Evolutionary conservation across 2,888 invertebrate species (phyloP), one percentile per base, ranked within the genome.

Genomic region (Podotricha telesiphe): DNA sequence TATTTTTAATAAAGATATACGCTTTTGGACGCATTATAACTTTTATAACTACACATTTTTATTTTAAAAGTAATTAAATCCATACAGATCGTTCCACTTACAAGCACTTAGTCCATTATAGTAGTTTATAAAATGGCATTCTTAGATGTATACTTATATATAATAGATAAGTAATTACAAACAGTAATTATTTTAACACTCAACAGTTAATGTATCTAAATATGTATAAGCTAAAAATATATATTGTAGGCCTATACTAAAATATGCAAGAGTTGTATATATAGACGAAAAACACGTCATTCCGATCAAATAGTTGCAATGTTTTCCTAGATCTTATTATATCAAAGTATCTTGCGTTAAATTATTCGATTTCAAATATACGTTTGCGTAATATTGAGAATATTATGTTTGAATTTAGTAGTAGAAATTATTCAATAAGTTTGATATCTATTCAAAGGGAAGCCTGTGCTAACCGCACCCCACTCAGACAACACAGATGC

Each of bases 401-500:
- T 62, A 34, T 48, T 62, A 48, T 37, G 34, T 62, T 62, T 48
- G 17, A 45, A 56, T 28, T 45, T 47, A 55, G 28, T 62, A 34
- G 19, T 15, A 48, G 47, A 37, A 47, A 56, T 62, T 63, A 58
- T 70, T 70, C 45, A 45, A 59, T 61, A 55, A 67, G 56, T 69
- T 59, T 53, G 64, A 65, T 42, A 65, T 68, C 62, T 63, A 62
- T 68, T 72, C 70, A 72, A 67, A 67, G 70, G 15, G 34, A 19
- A 45, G 61, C 40, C 40, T 22, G 37, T 61, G 61, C 37, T 65
- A 65, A 65, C 67, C 67, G 56, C 50, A 65, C 63, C 62, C 69
- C 13, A 65, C 28, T 50, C 62, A 59, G 67, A 70, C 65, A 58
- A 72, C 65, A 65, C 62, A 72, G 68, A 61, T 72, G 70, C 68